Evolutionary conservation across 2,113 vertebrate species (phyloP).

Genomic region (Reinhardtius hippoglossoides): DNA sequence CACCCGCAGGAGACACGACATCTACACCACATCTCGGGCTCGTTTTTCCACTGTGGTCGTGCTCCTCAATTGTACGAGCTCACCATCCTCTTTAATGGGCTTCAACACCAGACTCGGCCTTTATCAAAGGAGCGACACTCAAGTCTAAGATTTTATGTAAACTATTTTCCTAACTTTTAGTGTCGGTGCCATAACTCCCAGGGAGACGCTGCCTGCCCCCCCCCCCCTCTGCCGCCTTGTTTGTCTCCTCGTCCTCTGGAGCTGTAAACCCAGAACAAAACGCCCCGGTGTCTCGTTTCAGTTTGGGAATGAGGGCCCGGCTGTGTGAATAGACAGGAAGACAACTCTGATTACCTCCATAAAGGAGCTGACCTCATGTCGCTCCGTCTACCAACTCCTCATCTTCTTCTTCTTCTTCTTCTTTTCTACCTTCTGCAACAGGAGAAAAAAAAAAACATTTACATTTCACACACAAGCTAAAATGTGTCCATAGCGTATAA

Average conservation of each 20-base stretch:
- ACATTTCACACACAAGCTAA: too few relatives aligned
- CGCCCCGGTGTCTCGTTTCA: conserved; percentile 71
- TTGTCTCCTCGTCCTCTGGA: conserved; percentile 69
- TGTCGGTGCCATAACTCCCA: conserved; percentile 22
- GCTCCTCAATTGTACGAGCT: conserved; percentile 17
- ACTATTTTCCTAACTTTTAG: conserved; percentile 24
- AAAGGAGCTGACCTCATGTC: conserved; percentile 78
- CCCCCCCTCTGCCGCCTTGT: conserved; percentile 45
- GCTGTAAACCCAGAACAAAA: conserved; percentile 77
- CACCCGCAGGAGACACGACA: conserved; percentile 32
- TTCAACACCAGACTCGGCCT: conserved; percentile 20
- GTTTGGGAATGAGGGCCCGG: conserved; percentile 73
- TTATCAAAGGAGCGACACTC: conserved; percentile 4
- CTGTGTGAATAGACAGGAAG: conserved; percentile 77
- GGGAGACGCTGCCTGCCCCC: not conserved
- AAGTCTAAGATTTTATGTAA: conserved; percentile 14
- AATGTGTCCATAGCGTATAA: too few relatives aligned
- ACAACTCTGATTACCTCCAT: conserved; percentile 77
- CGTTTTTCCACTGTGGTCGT: conserved; percentile 29
- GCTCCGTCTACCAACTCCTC: conserved; percentile 47
- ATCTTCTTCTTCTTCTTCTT: conserved; percentile 11
- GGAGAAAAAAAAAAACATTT: not conserved
- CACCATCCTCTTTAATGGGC: conserved; percentile 31
- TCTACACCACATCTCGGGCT: conserved; percentile 28
- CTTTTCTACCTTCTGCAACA: conserved; percentile 17